Conservation (phyloP, 2,113 vertebrate genomes). For the Rhea pennata region DNA sequence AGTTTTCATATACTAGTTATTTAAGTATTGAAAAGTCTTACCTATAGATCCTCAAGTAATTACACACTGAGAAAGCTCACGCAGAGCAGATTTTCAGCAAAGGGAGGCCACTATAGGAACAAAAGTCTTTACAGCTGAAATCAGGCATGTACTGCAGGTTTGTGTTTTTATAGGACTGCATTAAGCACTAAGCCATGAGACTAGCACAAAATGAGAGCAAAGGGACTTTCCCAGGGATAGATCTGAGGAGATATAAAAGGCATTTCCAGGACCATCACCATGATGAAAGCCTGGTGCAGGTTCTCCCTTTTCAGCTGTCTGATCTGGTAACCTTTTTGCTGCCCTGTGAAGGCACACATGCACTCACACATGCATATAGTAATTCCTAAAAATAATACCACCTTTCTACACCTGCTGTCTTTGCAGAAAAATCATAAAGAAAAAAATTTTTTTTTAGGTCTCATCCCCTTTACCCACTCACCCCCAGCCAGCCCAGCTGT, state of each 20-base stretch:
- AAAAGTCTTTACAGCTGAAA: slow-evolving; percentile 66
- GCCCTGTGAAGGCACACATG: slow-evolving; percentile 39
- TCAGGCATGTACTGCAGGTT: slow-evolving; percentile 53
- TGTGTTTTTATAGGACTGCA: slow-evolving; percentile 42
- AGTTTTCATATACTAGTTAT: slow-evolving; percentile 72
- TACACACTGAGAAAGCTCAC: slow-evolving; percentile 68
- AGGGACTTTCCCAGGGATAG: neutral
- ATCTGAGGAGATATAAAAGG: slow-evolving; percentile 7
- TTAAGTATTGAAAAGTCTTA: slow-evolving; percentile 73
- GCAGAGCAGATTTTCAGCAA: slow-evolving; percentile 67
- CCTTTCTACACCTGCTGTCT: neutral
- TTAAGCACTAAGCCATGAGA: slow-evolving; percentile 35
- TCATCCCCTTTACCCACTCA: neutral
- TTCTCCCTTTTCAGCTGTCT: slow-evolving; percentile 86
- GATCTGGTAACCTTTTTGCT: slow-evolving; percentile 84
- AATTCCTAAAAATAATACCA: neutral
- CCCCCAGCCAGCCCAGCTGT: neutral
- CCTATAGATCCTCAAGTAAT: slow-evolving; percentile 75
- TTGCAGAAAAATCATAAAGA: neutral
- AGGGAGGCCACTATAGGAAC: slow-evolving; percentile 54
- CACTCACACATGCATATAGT: fast-evolving
- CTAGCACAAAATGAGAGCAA: slow-evolving; percentile 10
- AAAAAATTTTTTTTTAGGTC: neutral
- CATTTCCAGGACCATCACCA: slow-evolving; percentile 85
- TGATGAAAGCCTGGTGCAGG: slow-evolving; percentile 85